phyloP scores from a whole-genome alignment of 2,797 vertebrate genomes.

The Odontamblyopus lacepedii region DNA sequence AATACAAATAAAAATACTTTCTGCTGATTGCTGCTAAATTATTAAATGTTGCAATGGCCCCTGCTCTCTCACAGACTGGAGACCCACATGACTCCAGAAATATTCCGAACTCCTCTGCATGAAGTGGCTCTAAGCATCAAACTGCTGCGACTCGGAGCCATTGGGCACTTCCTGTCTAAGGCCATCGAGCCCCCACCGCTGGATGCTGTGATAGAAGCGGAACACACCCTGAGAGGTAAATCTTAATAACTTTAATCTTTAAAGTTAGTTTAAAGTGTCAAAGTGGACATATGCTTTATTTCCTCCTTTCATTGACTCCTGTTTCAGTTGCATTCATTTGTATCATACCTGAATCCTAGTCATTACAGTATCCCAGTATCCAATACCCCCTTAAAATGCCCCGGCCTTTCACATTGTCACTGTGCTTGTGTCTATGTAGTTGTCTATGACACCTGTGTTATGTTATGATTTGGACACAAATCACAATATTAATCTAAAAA shows the following conservation, averaged over 20 bases:
- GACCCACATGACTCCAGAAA: conserved; percentile 93
- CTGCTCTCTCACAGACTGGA: conserved; percentile 79
- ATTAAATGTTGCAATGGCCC: neutral
- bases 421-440: too few species aligned
- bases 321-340: too few species aligned
- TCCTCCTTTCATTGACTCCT: neutral
- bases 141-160: conserved; percentile 87
- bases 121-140: conserved; percentile 96
- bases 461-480: too few species aligned
- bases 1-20: too few species aligned
- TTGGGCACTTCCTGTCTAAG: conserved; percentile 93
- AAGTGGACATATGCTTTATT: neutral
- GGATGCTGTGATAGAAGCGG: conserved; percentile 95
- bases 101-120: conserved; percentile 93
- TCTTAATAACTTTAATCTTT: neutral
- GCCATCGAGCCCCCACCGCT: conserved; percentile 94
- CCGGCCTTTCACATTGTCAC: too few species aligned
- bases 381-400: too few species aligned
- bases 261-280: neutral
- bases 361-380: too few species aligned
- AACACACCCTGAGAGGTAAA: conserved; percentile 89
- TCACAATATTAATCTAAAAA: too few species aligned
- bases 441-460: too few species aligned
- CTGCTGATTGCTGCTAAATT: neutral
- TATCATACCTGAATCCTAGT: too few species aligned